Evolutionary conservation across 2,797 vertebrate genomes (phyloP), one percentile per base, ranked within the genome.

Genomic region (Lacerta agilis): DNA sequence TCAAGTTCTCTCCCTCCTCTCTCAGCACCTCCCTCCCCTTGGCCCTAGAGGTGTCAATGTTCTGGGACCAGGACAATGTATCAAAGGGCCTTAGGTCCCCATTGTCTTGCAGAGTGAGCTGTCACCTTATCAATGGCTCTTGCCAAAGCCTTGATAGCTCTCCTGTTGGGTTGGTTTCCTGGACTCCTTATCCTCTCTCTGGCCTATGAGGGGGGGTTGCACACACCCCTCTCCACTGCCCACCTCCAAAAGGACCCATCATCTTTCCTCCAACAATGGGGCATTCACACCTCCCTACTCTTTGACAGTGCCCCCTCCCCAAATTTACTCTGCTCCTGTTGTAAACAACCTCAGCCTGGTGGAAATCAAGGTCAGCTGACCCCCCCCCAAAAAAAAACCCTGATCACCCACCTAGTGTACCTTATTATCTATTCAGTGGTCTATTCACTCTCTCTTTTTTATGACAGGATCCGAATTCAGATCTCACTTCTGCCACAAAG

Each of bases 101-200:
- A 89, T 89, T 89, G 25, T 89, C 83, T 89, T 89, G 88, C 83
- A 76, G 82, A 89, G 27, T 11, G 83, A 55, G 83, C 79, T 89
- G 88, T 89, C 88, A 89, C 81, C 71, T 82, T 89, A 86, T 89
- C 88, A 89, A 89, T 89, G 64, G 83, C n/a, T n/a, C 71, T 86
- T 81, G 69, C 61, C 41, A 69, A 75, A 33, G 43, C 78, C 83
- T 89, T 64, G 88, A 89, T 89, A 78, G 88, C 78, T 89, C 83
- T 89, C 88, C 88, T 29, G 43, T 80, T 67, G 88, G 83, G 88
- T 41, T 82, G 79, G 88, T 77, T 89, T 89, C 88, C 88, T 89
- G 88, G 58, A 81, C n/a, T 81, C 33, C 71, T 69, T 25, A 64
- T 89, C 82, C 72, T 86, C 72, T 86, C 79, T 66, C 83, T 86